Evolutionary conservation across 1,140 invertebrate species (phyloP).

Genomic region (Lordiphosa mommai): DNA sequence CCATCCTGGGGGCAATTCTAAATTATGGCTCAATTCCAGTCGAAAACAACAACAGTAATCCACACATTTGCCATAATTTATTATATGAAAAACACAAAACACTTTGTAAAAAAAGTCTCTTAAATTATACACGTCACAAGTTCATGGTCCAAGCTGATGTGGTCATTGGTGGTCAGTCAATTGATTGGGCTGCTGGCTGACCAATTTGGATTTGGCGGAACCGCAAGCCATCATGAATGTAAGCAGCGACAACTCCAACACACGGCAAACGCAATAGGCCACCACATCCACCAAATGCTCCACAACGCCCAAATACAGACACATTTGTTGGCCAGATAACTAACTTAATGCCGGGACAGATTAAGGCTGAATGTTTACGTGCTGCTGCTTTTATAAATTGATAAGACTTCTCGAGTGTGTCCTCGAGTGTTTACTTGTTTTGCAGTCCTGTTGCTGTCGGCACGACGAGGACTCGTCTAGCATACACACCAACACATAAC

Average conservation of each 20-base stretch:
- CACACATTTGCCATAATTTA: background rate
- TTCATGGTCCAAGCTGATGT: background rate
- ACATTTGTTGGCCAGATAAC: conserved; percentile 31
- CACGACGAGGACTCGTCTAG: no score
- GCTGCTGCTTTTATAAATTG: background rate
- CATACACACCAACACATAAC: no score
- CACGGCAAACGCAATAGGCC: conserved; percentile 65
- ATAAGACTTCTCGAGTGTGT: no score
- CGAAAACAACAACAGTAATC: background rate
- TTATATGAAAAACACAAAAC: background rate
- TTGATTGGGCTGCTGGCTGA: conserved; percentile 20
- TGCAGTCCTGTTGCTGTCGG: no score
- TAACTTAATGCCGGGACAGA: no score
- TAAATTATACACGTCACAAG: background rate
- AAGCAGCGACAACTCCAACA: conserved; percentile 60
- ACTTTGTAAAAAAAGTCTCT: background rate
- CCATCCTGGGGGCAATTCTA: no score
- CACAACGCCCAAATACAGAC: conserved; percentile 63
- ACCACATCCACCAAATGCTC: conserved; percentile 63
- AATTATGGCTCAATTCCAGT: no score
- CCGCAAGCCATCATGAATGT: conserved; percentile 66
- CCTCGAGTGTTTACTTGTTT: no score
- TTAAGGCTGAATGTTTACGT: background rate
- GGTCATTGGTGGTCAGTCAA: conserved; percentile 30
- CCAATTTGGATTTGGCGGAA: conserved; percentile 40